Base-by-base conservation (phyloP, 2,797 vertebrate species). In the Arrhamphus sclerolepis region DNA sequence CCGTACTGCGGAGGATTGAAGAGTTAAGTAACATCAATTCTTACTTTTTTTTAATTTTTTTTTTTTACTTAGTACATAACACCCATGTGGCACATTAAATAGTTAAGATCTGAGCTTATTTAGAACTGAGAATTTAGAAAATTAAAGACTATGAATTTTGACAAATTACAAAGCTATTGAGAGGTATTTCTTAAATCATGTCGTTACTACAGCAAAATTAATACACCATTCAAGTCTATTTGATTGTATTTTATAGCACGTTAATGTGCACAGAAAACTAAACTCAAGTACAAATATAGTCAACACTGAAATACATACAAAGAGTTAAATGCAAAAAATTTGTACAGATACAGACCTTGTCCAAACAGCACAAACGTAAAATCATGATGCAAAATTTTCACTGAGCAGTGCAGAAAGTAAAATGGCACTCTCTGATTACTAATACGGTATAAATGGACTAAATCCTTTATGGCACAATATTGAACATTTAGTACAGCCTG, bases 291-390 rank as follows among this genome's bases (percentile, higher is more conserved):
- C 77, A 89, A 70, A 74, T 79, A 78, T 64, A 52, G 66, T 57
- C 24, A 78, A 84, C 80, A 83, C 70, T 80, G 53, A 85, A 58
- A 72, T 83, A 72, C 55, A 4, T 70, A 72, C 38, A 16, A 75
- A 78, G 60, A 72, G 17, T 55, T 22, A 28, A 55, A 72, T 40
- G 47, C 40, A 46, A 66, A 57, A n/a, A 54, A 57, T 6, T 64
- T 17, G n/a, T 44, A 47, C n/a, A 72, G 66, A 75, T 73, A 70
- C 55, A 51, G 46, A 77, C 26, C 10, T 70, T 49, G 24, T 20
- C 48, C 49, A 70, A 77, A 72, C 62, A 75, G 55, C 53, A 83
- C 64, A 60, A 51, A 21, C 46, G 5, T 54, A 51, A 62, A 44
- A 71, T 51, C 5, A 55, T 56, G 13, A 46, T 50, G 51, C 51